A percentile compares a stretch with the other conserved stretches of the same genome.
Evolutionary conservation across 2,888 invertebrate species (phyloP).

Genomic region (Melinopterus prodromus): DNA sequence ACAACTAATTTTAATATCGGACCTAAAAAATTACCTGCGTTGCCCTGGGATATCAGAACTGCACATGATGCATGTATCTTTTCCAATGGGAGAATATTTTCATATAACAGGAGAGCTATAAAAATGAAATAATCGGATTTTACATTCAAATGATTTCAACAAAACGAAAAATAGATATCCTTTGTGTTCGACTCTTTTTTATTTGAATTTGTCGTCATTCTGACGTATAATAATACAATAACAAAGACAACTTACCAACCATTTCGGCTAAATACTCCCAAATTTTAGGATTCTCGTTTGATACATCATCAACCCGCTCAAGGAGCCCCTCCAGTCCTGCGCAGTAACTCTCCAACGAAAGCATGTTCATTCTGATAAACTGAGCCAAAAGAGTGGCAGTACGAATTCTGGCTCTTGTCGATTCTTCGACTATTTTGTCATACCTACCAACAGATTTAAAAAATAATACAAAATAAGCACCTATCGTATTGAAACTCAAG

Average conservation of each 20-base stretch:
- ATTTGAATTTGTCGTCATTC: no score
- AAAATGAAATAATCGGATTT: constrained; percentile 41
- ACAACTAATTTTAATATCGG: background rate
- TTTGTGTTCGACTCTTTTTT: no score
- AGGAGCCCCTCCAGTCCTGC: background rate
- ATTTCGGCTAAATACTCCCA: background rate
- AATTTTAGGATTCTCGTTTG: background rate
- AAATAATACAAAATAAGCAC: no score
- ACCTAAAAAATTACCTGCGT: background rate
- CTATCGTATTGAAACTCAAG: background rate
- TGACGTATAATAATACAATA: background rate
- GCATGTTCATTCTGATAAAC: background rate
- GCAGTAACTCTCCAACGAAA: background rate
- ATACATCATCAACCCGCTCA: background rate
- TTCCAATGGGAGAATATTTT: background rate
- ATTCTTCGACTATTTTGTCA: background rate
- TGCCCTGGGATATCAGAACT: background rate
- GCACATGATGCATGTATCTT: background rate
- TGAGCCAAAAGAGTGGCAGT: background rate
- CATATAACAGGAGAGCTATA: background rate
- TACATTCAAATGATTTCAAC: constrained; percentile 45
- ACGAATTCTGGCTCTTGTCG: background rate
- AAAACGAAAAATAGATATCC: no score
- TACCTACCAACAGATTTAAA: constrained; percentile 30
- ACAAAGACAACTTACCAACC: background rate